phyloP scores from a whole-genome alignment of 2,797 vertebrate species.

The Etheostoma nigrum region DNA sequence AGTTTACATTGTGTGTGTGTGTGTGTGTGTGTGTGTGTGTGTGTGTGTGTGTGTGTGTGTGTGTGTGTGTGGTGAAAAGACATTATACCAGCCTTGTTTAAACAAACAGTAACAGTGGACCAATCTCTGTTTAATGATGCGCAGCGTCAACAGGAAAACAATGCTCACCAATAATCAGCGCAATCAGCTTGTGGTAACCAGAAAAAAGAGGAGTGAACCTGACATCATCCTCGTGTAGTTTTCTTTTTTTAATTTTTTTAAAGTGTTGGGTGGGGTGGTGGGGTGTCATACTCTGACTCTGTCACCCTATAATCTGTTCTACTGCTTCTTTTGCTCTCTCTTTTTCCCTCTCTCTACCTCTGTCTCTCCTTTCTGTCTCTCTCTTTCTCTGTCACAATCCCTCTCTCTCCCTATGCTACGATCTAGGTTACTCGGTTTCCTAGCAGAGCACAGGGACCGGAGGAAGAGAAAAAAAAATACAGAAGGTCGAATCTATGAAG shows the following conservation, averaged over 20 bases:
- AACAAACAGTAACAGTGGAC: conserved; percentile 79
- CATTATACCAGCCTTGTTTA: conserved; percentile 74
- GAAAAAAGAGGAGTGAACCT: conserved; percentile 55
- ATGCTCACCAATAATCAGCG: conserved; percentile 74
- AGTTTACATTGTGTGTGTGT: conserved; percentile 44
- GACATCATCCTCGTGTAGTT: conserved; percentile 65
- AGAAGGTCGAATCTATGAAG: conserved; percentile 87
- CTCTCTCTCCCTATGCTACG: conserved; percentile 62
- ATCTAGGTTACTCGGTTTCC: conserved; percentile 90
- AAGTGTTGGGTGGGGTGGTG: conserved; percentile 36
- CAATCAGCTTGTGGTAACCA: conserved; percentile 70
- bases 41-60: too few species aligned
- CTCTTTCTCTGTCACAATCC: conserved; percentile 51
- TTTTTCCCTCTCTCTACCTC: conserved; percentile 14
- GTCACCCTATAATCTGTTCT: conserved; percentile 48
- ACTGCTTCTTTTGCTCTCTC: conserved; percentile 39
- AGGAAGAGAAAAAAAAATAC: conserved; percentile 66
- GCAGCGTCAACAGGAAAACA: conserved; percentile 74
- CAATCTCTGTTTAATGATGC: conserved; percentile 80
- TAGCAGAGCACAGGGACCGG: conserved; percentile 83
- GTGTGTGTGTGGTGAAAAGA: conserved; percentile 56
- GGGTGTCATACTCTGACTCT: conserved; percentile 51
- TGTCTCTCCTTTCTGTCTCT: conserved; percentile 31
- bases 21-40: neutral
- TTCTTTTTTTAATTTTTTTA: conserved; percentile 31